Evolutionary conservation across 2,113 vertebrate species (phyloP).

Genomic region (Callithrix jacchus): DNA sequence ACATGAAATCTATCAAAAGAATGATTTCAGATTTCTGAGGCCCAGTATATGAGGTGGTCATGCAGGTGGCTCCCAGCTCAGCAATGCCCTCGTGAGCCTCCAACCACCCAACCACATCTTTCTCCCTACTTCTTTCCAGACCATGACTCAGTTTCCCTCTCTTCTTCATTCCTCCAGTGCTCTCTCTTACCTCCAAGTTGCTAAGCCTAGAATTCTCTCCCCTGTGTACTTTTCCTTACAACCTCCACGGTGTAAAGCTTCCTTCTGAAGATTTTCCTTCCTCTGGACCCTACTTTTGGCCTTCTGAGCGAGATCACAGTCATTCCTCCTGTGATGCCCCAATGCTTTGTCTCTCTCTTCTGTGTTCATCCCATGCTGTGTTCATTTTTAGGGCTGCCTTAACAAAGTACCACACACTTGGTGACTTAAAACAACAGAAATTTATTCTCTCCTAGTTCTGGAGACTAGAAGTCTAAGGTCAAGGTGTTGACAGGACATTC

Average conservation of each 20-base stretch:
- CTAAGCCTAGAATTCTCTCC: background rate
- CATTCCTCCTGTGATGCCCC: background rate
- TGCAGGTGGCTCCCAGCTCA: too few relatives aligned
- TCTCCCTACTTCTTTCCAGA: background rate
- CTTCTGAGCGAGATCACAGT: background rate
- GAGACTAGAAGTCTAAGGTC: background rate
- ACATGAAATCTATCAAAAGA: background rate
- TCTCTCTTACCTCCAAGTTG: background rate
- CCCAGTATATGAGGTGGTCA: background rate
- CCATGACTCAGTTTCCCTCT: background rate
- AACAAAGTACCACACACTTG: background rate
- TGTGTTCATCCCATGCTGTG: background rate
- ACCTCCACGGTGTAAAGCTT: fast-evolving
- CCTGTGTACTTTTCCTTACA: too few relatives aligned
- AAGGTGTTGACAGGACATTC: background rate
- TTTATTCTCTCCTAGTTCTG: background rate
- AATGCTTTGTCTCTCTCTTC: background rate
- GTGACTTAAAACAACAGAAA: background rate
- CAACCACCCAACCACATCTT: fast-evolving
- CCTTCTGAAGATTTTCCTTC: too few relatives aligned
- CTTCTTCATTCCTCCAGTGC: background rate
- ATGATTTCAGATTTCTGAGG: background rate
- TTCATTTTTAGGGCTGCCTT: background rate
- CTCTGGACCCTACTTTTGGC: background rate
- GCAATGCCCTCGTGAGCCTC: background rate